A percentile compares a stretch with the other conserved stretches of the same genome.
Evolutionary conservation across 2,797 vertebrate species (phyloP).

Genomic region (Sebastes matsubarae): DNA sequence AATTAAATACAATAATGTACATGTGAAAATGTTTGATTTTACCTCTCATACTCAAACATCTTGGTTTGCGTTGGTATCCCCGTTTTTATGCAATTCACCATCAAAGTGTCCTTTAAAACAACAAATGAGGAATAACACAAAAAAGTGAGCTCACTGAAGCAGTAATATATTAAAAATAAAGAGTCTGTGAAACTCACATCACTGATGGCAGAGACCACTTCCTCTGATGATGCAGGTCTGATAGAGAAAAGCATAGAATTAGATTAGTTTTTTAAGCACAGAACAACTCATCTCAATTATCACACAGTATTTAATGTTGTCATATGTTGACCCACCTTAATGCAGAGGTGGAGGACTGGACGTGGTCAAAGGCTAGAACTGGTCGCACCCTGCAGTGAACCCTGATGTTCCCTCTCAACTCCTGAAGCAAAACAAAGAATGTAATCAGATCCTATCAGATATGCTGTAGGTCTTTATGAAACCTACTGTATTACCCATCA

Average conservation of each 20-base stretch:
- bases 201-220: constrained; percentile 79
- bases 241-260: neutral
- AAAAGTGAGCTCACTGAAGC: neutral
- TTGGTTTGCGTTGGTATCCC: constrained; percentile 79
- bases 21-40: neutral
- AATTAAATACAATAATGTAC: neutral
- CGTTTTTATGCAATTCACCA: constrained; percentile 81
- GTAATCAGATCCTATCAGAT: neutral
- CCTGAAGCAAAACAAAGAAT: constrained; percentile 71
- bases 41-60: constrained; percentile 91
- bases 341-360: constrained; percentile 15
- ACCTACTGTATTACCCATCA: neutral
- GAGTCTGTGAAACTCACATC: constrained; percentile 79
- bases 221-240: constrained; percentile 73
- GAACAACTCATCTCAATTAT: neutral
- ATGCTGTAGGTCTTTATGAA: neutral
- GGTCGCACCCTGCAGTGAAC: constrained; percentile 89
- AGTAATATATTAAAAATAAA: neutral
- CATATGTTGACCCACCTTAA: constrained; percentile 71
- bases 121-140: neutral
- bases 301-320: neutral
- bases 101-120: constrained; percentile 86
- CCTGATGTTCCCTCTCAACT: constrained; percentile 87
- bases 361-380: constrained; percentile 77
- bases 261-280: neutral